These are phyloP conservation scores for Pseudeuparius sepicola DNA, from an alignment of 2,888 invertebrate species.

Conservation along the genomic window DNA sequence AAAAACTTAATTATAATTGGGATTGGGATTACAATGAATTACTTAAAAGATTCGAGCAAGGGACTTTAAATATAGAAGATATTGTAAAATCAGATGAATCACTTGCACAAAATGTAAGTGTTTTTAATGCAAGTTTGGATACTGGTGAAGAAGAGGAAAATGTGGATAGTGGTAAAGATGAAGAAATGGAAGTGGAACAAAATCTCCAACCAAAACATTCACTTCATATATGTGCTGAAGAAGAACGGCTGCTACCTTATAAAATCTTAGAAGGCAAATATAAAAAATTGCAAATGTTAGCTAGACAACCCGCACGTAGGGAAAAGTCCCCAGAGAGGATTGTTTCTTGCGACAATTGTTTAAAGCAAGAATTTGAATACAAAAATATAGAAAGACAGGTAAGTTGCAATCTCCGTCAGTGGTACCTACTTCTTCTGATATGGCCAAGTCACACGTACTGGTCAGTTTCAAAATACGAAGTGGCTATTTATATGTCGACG, in stretches of 20 bases:
- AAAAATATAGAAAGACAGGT: slow-evolving; percentile 29
- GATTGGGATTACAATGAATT: slow-evolving; percentile 31
- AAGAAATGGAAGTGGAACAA: slow-evolving; percentile 6
- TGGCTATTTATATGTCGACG: too few relatives aligned
- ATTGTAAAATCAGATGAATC: too few relatives aligned
- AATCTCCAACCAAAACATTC: too few relatives aligned
- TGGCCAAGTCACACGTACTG: too few relatives aligned
- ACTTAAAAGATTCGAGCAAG: slow-evolving; percentile 31
- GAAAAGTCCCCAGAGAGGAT: slow-evolving; percentile 22
- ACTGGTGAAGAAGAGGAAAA: slow-evolving; percentile 14
- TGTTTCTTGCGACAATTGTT: slow-evolving; percentile 23
- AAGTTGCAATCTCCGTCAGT: too few relatives aligned
- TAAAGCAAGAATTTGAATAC: slow-evolving; percentile 26
- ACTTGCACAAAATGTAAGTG: background rate
- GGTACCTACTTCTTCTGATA: too few relatives aligned
- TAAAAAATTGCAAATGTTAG: slow-evolving; percentile 28
- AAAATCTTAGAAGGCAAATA: slow-evolving; percentile 25
- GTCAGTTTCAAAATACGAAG: too few relatives aligned
- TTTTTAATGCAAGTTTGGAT: slow-evolving; percentile 10
- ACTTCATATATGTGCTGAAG: slow-evolving; percentile 6
- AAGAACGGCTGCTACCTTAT: slow-evolving; percentile 11
- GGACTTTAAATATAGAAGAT: slow-evolving; percentile 31
- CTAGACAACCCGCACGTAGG: slow-evolving; percentile 27
- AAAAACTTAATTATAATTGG: slow-evolving; percentile 29
- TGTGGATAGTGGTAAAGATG: slow-evolving; percentile 7